Evolutionary conservation across 2,888 invertebrate species (phyloP).

Genomic region (Temnothorax ravouxi): DNA sequence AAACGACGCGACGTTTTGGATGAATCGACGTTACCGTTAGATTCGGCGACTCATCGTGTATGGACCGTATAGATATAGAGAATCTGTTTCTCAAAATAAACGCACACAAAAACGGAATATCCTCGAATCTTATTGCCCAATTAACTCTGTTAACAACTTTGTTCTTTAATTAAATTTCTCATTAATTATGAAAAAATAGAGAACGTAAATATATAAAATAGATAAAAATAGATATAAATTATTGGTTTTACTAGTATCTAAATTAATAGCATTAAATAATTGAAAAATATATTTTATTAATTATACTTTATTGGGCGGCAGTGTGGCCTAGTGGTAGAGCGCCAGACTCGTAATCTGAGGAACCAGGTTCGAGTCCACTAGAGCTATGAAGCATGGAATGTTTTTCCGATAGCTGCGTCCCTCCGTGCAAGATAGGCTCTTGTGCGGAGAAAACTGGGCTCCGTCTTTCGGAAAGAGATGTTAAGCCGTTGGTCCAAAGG

Average conservation of each 20-base stretch:
- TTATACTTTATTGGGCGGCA: too few relatives aligned
- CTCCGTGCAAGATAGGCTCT: too few relatives aligned
- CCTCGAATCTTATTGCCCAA: neutral
- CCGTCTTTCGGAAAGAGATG: too few relatives aligned
- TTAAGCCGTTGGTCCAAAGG: too few relatives aligned
- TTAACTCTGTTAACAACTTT: neutral
- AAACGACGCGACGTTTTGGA: slow-evolving; percentile 77
- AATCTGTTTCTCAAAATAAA: slow-evolving; percentile 47
- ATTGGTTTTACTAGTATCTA: neutral
- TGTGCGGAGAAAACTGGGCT: too few relatives aligned
- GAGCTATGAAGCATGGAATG: too few relatives aligned
- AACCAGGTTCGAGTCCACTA: too few relatives aligned
- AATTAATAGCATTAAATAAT: slow-evolving; percentile 7
- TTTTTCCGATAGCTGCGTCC: too few relatives aligned
- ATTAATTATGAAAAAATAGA: neutral
- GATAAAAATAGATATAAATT: neutral
- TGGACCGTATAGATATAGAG: slow-evolving; percentile 59
- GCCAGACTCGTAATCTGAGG: too few relatives aligned
- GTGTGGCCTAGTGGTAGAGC: too few relatives aligned
- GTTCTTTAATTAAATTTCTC: neutral
- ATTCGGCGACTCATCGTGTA: slow-evolving; percentile 64
- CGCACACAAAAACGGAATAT: slow-evolving; percentile 11
- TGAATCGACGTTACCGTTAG: slow-evolving; percentile 81
- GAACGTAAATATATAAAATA: slow-evolving; percentile 9
- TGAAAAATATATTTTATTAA: slow-evolving; percentile 6